Base-by-base conservation (phyloP, 2,797 vertebrate genomes). In the Hydrophis major region DNA sequence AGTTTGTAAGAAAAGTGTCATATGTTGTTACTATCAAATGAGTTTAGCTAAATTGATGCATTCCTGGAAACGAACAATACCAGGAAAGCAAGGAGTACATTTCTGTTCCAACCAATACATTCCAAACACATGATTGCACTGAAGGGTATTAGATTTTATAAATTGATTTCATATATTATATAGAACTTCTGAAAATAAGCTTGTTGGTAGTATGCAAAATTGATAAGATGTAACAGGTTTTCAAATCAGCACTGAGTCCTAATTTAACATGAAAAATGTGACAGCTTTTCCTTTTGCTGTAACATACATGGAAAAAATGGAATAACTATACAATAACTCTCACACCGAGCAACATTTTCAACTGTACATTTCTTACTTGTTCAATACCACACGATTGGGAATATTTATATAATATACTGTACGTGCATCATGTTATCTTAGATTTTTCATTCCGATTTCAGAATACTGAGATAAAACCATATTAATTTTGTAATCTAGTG, bases 201-300 rank as follows among this genome's bases (percentile, higher is more conserved):
- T 86, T 59, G 93, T 94, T 95, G 88, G 90, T 86, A 10, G 56
- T 92, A 0, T 32, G 93, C 92, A 87, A 93, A 94, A 90, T 92
- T 12, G 13, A 7, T 0, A 25, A 6, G 37, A 37, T 59, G 16
- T n/a, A 25, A 61, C 27, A 16, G 32, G 59, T 32, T 20, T 57
- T 8, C n/a, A 87, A 42, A 88, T 42, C 6, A 74, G 50, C 47
- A 22, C 25, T 47, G 32, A 4, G 22, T 11, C 25, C 25, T 27
- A 47, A 87, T 50, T 50, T 47, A 53, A 50, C n/a, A 53, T 61
- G 42, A 86, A 27, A 55, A 10, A 32, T 56, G n/a, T n/a, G 55
- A 55, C 25, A 74, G 25, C 4, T 57, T 88, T 88, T 56, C 53
- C 20, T 37, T 22, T 92, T 88, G 50, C 59, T 16, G 55, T 66